Base-by-base conservation (phyloP, 35 echinoderm and acorn worm genomes). In the Ophioderma brevispina region DNA sequence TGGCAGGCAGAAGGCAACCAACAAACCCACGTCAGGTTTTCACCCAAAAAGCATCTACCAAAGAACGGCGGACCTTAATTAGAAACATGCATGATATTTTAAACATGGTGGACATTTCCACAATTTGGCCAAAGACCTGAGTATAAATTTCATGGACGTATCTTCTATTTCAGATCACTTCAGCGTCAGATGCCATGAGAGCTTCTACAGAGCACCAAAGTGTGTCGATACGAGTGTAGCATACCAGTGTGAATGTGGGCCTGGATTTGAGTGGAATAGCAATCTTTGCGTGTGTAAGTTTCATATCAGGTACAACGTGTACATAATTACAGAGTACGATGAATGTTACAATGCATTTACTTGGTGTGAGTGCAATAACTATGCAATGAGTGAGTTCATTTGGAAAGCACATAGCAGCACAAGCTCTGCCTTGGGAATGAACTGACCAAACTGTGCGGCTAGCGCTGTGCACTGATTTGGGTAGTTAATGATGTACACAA, bases 231-330 rank as follows among this genome's bases (percentile, higher is more conserved):
- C 92, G 13, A 88, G 76, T 1, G 77, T 75, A 0, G 76, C 41
- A 11, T 94, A 94, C 40, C 79, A 64, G 46, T 94, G 92, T 76
- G 87, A 94, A 77, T 94, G 92, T 63, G 87, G 87, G 6, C 81
- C 92, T 13, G 92, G 92, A 3, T 94, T 90, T 32, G 82, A 89
- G 3, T 94, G 92, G 92, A 94, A 94, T 36, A 84, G 92, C 50
- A 63, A 90, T 31, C 37, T 90, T 11, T 94, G 92, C 32, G 63
- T 87, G 17, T 70, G 92, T 94, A 94, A 89, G 92, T 88, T 63
- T 64, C n/a, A 8, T 18, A 0, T 19, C 21, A 32, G 28, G 0
- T 35, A 0, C 14, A 32, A 1, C 18, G 14, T 34, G 1, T 5
- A 32, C 15, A 30, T 18, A 43, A 15, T 80, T 25, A 79, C 14